These are phyloP conservation scores for Pandemis corylana DNA, from an alignment of 2,888 invertebrate genomes.

Conservation along the genomic window DNA sequence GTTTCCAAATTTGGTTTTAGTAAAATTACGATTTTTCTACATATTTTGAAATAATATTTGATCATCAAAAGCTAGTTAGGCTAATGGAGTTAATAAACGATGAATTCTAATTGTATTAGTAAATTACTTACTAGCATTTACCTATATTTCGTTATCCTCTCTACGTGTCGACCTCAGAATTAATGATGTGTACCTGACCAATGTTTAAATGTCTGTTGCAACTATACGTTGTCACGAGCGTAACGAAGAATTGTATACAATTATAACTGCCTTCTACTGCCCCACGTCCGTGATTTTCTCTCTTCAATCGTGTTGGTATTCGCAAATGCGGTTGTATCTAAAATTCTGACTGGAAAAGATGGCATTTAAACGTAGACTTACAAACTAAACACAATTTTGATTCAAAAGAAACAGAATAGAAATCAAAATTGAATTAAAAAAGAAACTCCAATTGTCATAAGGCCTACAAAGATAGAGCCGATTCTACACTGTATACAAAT, in stretches of 20 bases:
- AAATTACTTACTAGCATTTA: conserved; percentile 34
- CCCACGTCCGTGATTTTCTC: conserved; percentile 13
- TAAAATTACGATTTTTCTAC: neutral
- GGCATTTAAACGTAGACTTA: conserved; percentile 26
- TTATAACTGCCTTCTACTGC: conserved; percentile 15
- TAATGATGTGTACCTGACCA: conserved; percentile 30
- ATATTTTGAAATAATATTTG: neutral
- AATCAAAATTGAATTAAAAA: conserved; percentile 19
- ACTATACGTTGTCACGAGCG: neutral
- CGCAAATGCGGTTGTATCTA: conserved; percentile 7
- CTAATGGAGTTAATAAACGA: neutral
- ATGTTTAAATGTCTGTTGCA: conserved; percentile 14
- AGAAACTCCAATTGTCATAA: conserved; percentile 16
- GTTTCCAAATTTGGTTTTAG: neutral
- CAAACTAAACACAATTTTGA: conserved; percentile 39
- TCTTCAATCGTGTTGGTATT: conserved; percentile 17
- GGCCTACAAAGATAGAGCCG: conserved; percentile 10
- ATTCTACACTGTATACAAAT: conserved; percentile 7
- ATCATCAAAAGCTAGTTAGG: neutral
- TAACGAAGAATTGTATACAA: neutral
- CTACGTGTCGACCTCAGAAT: conserved; percentile 7
- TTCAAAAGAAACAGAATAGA: conserved; percentile 30
- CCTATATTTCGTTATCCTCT: conserved; percentile 29
- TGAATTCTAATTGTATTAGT: neutral
- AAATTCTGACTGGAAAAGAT: conserved; percentile 34